These are phyloP conservation scores for Tetramorium simillimum DNA, from an alignment of 1,140 invertebrate species.

Conservation along the genomic window DNA sequence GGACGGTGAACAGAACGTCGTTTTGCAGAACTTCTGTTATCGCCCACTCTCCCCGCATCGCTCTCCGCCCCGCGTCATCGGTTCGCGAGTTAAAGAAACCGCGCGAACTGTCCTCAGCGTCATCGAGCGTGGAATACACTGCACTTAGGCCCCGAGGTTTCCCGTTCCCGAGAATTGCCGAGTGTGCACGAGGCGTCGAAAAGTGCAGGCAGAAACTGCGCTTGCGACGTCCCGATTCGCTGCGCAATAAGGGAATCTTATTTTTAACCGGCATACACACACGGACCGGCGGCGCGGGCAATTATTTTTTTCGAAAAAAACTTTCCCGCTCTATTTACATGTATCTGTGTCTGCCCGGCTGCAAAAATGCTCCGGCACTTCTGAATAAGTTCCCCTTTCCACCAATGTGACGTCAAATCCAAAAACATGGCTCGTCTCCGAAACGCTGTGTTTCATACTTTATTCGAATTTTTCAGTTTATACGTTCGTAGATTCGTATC, in stretches of 20 bases:
- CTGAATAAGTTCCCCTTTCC: neutral
- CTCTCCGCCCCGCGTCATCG: neutral
- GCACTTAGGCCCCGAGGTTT: conserved; percentile 34
- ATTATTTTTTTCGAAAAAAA: conserved; percentile 1
- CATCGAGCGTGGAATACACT: conserved; percentile 25
- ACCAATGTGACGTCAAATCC: neutral
- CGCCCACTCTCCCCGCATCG: neutral
- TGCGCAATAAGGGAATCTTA: conserved; percentile 6
- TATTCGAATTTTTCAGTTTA: neutral
- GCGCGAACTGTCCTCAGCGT: conserved; percentile 15
- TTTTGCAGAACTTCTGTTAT: neutral
- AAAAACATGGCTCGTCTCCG: neutral
- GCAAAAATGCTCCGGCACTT: neutral
- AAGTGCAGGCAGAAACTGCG: conserved; percentile 3
- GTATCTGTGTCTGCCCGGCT: too few species aligned
- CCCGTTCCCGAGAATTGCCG: conserved; percentile 33
- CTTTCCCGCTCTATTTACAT: neutral
- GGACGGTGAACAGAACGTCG: neutral
- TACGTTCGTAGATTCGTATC: neutral
- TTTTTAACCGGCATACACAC: conserved; percentile 3
- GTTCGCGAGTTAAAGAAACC: conserved; percentile 36
- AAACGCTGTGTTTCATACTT: neutral
- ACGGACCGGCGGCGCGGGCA: neutral
- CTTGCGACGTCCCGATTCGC: neutral
- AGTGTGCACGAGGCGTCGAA: neutral